Percentiles rank a stretch among this genome's conserved stretches.
phyloP scores from a whole-genome alignment of 2,113 vertebrate species.

The Ploceus nigricollis region DNA sequence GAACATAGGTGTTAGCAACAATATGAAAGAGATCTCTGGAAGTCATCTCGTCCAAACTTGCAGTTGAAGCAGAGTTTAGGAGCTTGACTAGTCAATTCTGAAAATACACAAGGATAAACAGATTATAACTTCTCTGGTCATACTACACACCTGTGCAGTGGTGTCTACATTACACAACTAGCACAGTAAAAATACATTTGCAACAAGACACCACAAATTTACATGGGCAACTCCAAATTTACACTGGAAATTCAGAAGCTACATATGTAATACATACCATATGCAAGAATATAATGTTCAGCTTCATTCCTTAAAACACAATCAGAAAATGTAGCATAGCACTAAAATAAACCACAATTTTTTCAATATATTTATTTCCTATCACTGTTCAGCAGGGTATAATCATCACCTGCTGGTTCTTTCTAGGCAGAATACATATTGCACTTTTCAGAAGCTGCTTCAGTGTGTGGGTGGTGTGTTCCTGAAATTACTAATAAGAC shows the following conservation, averaged over 20 bases:
- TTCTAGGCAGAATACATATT: slow-evolving; percentile 23
- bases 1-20: not conserved
- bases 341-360: slow-evolving; percentile 11
- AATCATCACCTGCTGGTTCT: slow-evolving; percentile 52
- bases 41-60: accelerated
- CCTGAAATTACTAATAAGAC: slow-evolving; percentile 46
- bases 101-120: not conserved
- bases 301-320: not conserved
- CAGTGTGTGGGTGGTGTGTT: not conserved
- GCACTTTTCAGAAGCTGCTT: slow-evolving; percentile 45
- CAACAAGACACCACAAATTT: not conserved
- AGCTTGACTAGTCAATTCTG: not conserved
- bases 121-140: not conserved
- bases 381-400: slow-evolving; percentile 41
- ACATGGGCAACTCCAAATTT: not conserved
- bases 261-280: not conserved
- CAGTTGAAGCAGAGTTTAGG: not conserved
- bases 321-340: not conserved
- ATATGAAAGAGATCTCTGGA: not conserved
- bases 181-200: not conserved
- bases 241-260: not conserved
- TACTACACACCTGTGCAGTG: not conserved
- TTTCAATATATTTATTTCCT: slow-evolving; percentile 25
- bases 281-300: not conserved
- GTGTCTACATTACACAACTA: not conserved